A percentile compares a stretch with the other conserved stretches of the same genome.
Conservation (phyloP, 2,797 vertebrate genomes). For the Spea hammondii region DNA sequence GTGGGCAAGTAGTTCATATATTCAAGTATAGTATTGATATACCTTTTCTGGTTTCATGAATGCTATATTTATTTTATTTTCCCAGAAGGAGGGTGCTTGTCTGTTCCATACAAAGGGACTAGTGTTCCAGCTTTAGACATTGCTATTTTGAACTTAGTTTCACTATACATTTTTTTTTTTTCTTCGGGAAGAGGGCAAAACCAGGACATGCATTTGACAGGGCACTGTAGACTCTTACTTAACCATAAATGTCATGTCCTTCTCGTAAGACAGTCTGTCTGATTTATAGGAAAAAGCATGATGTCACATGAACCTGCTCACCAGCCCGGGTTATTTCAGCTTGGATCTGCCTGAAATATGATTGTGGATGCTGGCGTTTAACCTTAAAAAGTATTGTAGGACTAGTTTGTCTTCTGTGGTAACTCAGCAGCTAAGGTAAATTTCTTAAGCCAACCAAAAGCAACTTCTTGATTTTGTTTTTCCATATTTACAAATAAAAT, state of each 20-base stretch:
- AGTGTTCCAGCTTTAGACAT: constrained; percentile 2
- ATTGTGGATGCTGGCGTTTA: no score
- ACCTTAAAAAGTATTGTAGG: no score
- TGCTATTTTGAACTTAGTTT: constrained; percentile 4
- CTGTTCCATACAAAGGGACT: neutral
- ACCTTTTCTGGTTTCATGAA: constrained; percentile 5
- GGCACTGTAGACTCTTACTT: neutral
- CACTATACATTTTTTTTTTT: neutral
- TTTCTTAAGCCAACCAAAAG: no score
- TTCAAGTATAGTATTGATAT: neutral
- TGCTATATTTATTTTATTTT: constrained; percentile 25
- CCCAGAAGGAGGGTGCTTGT: neutral
- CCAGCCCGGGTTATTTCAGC: no score
- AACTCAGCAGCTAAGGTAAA: no score
- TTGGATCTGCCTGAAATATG: no score
- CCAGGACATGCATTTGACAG: neutral
- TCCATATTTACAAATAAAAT: no score
- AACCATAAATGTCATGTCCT: neutral
- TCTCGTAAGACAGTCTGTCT: no score
- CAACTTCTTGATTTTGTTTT: no score
- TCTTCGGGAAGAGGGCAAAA: neutral
- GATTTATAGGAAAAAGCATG: no score
- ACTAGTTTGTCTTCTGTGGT: no score
- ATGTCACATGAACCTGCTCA: no score
- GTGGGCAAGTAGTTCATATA: neutral